A percentile compares a stretch with the other conserved stretches of the same genome.
phyloP scores from a whole-genome alignment of 64 coral and sea anemone genomes.

The Montipora sp. region DNA sequence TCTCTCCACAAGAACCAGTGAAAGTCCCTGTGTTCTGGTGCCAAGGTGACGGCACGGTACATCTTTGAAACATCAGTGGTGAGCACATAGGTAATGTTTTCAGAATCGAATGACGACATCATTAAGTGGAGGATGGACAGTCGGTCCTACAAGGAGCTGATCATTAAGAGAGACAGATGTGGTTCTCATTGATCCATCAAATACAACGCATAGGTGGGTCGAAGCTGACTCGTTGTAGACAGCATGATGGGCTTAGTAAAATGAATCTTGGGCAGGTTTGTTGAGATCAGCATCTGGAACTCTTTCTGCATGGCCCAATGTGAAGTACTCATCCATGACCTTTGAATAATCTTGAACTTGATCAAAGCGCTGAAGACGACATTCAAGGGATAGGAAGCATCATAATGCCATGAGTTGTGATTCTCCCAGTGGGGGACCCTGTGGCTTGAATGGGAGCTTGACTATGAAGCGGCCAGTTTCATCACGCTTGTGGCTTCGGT shows the following conservation, averaged over 20 bases:
- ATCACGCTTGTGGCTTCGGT: slow-evolving; percentile 18
- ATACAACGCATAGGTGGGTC: slow-evolving; percentile 35
- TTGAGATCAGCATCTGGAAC: background rate
- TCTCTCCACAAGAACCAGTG: slow-evolving; percentile 12
- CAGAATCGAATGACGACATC: slow-evolving; percentile 67
- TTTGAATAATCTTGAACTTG: background rate
- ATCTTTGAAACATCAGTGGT: slow-evolving; percentile 69
- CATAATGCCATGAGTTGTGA: too few relatives aligned
- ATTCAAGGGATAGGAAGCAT: too few relatives aligned
- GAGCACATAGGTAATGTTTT: slow-evolving; percentile 15
- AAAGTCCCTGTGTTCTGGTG: slow-evolving; percentile 20
- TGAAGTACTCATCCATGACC: background rate
- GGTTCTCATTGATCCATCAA: slow-evolving; percentile 59
- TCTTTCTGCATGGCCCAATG: background rate
- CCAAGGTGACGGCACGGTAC: slow-evolving; percentile 7
- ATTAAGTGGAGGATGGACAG: slow-evolving; percentile 33
- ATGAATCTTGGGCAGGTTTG: background rate
- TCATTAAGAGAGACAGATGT: slow-evolving; percentile 57
- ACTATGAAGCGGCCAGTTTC: slow-evolving; percentile 16
- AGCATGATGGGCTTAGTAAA: slow-evolving; percentile 46
- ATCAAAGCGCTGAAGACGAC: too few relatives aligned
- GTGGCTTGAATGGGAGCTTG: too few relatives aligned
- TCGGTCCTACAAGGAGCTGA: slow-evolving; percentile 38
- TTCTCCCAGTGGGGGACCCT: too few relatives aligned
- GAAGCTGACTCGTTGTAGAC: slow-evolving; percentile 52